Evolutionary conservation across 1,140 invertebrate species (phyloP), one percentile per base, ranked within the genome.

Genomic region (Drosophila guanche): DNA sequence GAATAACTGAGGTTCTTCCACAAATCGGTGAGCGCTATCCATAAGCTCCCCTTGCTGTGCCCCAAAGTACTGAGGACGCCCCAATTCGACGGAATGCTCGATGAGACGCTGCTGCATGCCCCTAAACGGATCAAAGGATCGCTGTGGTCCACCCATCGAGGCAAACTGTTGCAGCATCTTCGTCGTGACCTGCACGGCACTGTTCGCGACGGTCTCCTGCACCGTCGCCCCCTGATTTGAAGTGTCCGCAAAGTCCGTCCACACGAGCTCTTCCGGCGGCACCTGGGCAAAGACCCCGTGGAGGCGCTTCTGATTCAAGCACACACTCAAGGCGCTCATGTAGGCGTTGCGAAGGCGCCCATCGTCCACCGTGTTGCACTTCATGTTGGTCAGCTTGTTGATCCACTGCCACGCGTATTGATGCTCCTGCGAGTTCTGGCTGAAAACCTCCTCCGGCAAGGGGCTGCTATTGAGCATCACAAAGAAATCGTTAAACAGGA

Each of bases 241-340:
- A 2, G 27, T 12, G 14, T 79, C 75, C 1, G 3, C 10, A 2
- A 90, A 89, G n/a, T 85, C 48, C 1, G 77, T 50, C 78, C 63
- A 67, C 20, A 27, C 27, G 1, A 90, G 33, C 16, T 68, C 50
- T 2, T 40, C 20, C 0, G 59, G 70, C 5, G 89, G 84, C 4
- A 50, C 20, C 20, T 72, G 22, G 1, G 23, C 22, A 25, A 90
- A 61, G 23, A 89, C 45, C 0, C 81, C 89, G 6, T 56, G 46
- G 3, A 90, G 23, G 3, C 67, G 41, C 6, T 55, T 52, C 22
- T 83, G 61, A 16, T 83, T 83, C 6, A 90, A 42, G 33, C 78
- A 86, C 0, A 79, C 70, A 1, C 63, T 75, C n/a, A 90, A 37
- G 41, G 83, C 57, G 8, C 89, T 90, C 70, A 90, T 89, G 25